Percentiles rank a stretch among this genome's conserved stretches.
phyloP scores from a whole-genome alignment of 2,113 vertebrate species.

The Rattus rattus region DNA sequence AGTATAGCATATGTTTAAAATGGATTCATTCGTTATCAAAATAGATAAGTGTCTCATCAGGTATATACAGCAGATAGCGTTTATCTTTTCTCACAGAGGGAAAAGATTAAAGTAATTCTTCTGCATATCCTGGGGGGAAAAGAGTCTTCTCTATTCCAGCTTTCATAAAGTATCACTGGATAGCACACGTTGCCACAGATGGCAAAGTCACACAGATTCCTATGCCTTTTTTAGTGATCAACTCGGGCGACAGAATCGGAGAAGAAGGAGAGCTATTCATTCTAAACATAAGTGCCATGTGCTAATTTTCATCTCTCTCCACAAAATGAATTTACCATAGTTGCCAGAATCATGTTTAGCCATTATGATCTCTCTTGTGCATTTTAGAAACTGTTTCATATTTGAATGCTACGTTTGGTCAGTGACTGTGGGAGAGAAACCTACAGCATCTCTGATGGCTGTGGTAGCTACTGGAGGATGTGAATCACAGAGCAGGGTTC shows the following conservation, averaged over 20 bases:
- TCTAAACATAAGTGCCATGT: slow-evolving; percentile 67
- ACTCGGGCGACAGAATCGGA: slow-evolving; percentile 70
- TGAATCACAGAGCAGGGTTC: accelerated
- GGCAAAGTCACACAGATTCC: slow-evolving; percentile 82
- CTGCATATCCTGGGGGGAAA: slow-evolving; percentile 80
- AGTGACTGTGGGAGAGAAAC: not conserved
- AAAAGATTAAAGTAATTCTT: slow-evolving; percentile 89
- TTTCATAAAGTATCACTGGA: slow-evolving; percentile 85
- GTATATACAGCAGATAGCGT: slow-evolving; percentile 90
- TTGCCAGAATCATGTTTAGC: not conserved
- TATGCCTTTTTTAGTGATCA: slow-evolving; percentile 81
- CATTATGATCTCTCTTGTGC: not conserved
- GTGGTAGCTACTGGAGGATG: not conserved
- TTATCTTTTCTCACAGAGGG: slow-evolving; percentile 88
- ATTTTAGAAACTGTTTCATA: not conserved
- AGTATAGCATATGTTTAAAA: slow-evolving; percentile 88
- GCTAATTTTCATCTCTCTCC: slow-evolving; percentile 67
- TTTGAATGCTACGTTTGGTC: not conserved
- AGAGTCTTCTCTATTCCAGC: slow-evolving; percentile 77
- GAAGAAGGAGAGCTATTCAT: slow-evolving; percentile 77
- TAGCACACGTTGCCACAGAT: slow-evolving; percentile 82
- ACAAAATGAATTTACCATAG: slow-evolving; percentile 35
- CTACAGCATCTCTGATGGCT: no score
- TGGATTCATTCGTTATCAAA: slow-evolving; percentile 90
- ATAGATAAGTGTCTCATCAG: slow-evolving; percentile 91